Evolutionary conservation across 2,888 invertebrate species (phyloP).

Genomic region (Parapristionchus giblindavisi): DNA sequence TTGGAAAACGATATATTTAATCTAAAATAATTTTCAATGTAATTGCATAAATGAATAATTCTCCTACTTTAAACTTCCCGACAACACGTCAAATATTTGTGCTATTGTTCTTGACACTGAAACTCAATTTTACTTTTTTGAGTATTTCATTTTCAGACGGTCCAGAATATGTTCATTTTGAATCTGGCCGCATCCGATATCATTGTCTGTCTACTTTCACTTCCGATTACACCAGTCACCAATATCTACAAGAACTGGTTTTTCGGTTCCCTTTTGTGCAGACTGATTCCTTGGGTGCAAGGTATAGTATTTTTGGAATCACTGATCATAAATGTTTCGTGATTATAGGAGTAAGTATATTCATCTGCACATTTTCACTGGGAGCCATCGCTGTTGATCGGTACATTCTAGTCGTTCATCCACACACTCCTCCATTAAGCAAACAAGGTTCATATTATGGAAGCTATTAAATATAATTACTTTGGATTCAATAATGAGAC

Average conservation of each 20-base stretch:
- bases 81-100: no score
- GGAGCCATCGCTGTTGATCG: constrained; percentile 96
- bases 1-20: no score
- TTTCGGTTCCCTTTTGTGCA: constrained; percentile 88
- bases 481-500: constrained; percentile 26
- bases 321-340: neutral
- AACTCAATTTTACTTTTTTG: no score
- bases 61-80: no score
- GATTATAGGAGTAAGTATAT: constrained; percentile 82
- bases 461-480: constrained; percentile 25
- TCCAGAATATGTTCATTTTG: constrained; percentile 87
- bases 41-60: no score
- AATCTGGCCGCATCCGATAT: constrained; percentile 94
- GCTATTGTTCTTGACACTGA: no score
- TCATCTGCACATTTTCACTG: constrained; percentile 93
- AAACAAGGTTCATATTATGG: constrained; percentile 43
- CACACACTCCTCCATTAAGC: constrained; percentile 57
- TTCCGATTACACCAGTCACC: constrained; percentile 94
- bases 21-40: no score
- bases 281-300: constrained; percentile 89
- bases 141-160: constrained; percentile 53
- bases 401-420: constrained; percentile 81
- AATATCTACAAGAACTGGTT: constrained; percentile 90
- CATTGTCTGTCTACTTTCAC: constrained; percentile 87
- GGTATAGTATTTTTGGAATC: constrained; percentile 69